Conservation (phyloP, 53 echinoderm and acorn worm genomes). For the Pentamera pediparva region DNA sequence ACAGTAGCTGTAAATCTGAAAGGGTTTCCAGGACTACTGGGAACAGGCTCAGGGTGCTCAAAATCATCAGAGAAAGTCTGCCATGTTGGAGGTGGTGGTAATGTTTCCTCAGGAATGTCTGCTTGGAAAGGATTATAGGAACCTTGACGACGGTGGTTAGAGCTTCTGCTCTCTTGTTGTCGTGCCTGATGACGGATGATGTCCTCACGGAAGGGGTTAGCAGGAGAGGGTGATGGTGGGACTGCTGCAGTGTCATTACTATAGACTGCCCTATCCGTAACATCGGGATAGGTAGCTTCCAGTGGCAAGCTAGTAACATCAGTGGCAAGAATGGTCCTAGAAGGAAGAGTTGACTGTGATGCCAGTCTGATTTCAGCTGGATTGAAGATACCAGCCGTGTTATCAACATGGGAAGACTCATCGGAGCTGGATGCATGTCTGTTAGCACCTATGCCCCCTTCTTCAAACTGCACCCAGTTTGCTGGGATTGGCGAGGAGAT, state of each 20-base stretch:
- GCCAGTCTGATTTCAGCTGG: neutral
- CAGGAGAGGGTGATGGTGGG: conserved; percentile 21
- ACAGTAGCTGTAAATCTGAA: neutral
- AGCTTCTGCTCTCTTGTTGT: neutral
- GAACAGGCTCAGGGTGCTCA: neutral
- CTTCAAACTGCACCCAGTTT: conserved; percentile 64
- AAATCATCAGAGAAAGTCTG: neutral
- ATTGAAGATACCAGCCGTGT: neutral
- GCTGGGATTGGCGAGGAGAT: conserved; percentile 39
- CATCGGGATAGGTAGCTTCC: neutral
- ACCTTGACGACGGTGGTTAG: too few species aligned
- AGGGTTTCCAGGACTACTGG: conserved; percentile 11
- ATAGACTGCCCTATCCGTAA: neutral
- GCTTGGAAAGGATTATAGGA: conserved; percentile 16
- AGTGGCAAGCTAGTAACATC: neutral
- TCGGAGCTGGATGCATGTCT: conserved; percentile 33
- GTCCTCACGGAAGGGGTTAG: conserved; percentile 77
- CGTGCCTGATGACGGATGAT: conserved; percentile 36
- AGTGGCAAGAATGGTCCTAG: neutral
- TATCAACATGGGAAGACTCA: conserved; percentile 29
- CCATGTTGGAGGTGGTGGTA: neutral
- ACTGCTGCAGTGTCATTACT: neutral
- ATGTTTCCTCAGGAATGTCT: neutral
- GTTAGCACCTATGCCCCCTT: conserved; percentile 20
- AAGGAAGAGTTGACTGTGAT: conserved; percentile 13